These are phyloP conservation scores for Torymus aiolomorphi DNA, from an alignment of 2,888 invertebrate species.

Conservation along the genomic window DNA sequence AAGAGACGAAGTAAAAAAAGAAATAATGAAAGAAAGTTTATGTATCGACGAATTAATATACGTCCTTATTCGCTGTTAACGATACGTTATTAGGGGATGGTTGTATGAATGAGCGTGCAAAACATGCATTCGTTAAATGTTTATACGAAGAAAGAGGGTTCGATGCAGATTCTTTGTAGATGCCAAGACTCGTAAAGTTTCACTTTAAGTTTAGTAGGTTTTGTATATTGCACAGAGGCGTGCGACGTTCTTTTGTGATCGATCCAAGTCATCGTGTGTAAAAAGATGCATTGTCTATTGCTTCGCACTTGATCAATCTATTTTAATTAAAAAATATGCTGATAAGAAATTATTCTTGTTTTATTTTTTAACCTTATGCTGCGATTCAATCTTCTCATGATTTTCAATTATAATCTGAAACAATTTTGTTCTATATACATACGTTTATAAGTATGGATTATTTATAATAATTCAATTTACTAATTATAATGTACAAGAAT, in stretches of 20 bases:
- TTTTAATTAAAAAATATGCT: conserved; percentile 61
- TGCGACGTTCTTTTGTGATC: conserved; percentile 60
- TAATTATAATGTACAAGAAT: too few species aligned
- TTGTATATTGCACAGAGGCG: conserved; percentile 59
- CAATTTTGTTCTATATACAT: not conserved
- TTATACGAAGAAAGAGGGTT: conserved; percentile 56
- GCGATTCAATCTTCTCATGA: not conserved
- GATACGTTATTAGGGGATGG: conserved; percentile 54
- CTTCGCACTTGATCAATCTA: conserved; percentile 60
- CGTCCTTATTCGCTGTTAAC: conserved; percentile 55
- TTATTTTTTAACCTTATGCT: conserved; percentile 28
- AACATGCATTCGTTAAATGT: conserved; percentile 58
- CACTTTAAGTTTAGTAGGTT: conserved; percentile 59
- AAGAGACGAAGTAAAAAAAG: conserved; percentile 41
- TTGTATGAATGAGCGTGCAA: conserved; percentile 56
- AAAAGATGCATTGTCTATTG: conserved; percentile 60
- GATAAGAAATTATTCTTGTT: conserved; percentile 51
- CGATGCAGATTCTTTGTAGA: conserved; percentile 57
- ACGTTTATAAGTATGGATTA: too few species aligned
- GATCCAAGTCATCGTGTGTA: conserved; percentile 59
- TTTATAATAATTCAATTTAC: too few species aligned
- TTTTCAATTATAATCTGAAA: not conserved
- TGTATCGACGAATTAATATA: conserved; percentile 53
- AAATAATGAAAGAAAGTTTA: conserved; percentile 52
- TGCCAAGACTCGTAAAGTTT: conserved; percentile 58